Evolutionary conservation across 2,113 vertebrate genomes (phyloP).

Genomic region (Mastomys coucha): DNA sequence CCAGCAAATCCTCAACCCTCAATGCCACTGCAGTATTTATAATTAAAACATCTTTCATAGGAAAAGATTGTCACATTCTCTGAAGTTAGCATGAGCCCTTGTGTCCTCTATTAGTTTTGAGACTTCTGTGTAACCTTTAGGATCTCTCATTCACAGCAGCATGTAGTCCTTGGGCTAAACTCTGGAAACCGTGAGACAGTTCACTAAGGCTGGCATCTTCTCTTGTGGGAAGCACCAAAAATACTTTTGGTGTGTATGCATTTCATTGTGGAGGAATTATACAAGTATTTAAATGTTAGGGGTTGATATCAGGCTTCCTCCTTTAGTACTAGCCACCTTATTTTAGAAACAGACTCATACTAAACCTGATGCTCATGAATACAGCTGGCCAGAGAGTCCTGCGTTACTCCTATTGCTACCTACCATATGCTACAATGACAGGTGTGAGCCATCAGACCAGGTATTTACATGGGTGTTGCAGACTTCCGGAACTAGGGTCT

Average conservation of each 20-base stretch:
- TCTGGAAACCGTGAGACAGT: too few species aligned
- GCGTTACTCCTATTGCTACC: neutral
- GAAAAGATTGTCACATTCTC: neutral
- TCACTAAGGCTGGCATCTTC: neutral
- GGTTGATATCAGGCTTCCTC: neutral
- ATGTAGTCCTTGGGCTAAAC: neutral
- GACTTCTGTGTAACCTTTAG: neutral
- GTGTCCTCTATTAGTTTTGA: neutral
- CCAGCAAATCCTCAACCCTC: constrained; percentile 70
- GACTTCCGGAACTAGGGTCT: neutral
- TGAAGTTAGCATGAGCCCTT: neutral
- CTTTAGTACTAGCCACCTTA: neutral
- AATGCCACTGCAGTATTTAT: neutral
- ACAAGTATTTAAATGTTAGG: fast-evolving
- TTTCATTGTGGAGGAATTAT: neutral
- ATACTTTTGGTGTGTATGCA: neutral
- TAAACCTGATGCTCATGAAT: neutral
- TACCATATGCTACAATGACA: too few species aligned
- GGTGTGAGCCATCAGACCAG: neutral
- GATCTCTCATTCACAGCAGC: neutral
- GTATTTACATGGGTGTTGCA: neutral
- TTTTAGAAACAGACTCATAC: neutral
- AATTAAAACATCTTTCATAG: constrained; percentile 48
- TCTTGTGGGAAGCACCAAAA: neutral
- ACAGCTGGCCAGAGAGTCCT: neutral